These are phyloP conservation scores for Chlorocebus sabaeus DNA, from an alignment of 2,113 vertebrate genomes.

Conservation along the genomic window DNA sequence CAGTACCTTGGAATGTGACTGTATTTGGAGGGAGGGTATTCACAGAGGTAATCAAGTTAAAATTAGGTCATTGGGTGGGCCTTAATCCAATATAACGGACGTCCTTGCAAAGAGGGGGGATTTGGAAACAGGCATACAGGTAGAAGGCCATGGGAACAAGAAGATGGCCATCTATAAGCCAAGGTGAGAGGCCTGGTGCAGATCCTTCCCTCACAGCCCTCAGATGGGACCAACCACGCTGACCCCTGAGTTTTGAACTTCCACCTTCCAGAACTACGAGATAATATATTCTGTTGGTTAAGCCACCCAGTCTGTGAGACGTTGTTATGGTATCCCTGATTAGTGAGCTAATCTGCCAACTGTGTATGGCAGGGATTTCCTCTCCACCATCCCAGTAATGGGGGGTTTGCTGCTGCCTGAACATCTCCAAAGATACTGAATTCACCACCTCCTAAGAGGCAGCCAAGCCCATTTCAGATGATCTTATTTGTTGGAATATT, in stretches of 20 bases:
- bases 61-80: not conserved
- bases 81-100: not conserved
- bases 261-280: not conserved
- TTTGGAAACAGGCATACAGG: not conserved
- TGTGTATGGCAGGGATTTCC: not conserved
- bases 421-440: not conserved
- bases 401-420: not conserved
- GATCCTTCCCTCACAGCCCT: not conserved
- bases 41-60: not conserved
- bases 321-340: not conserved
- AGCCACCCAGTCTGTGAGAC: not conserved
- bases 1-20: not conserved
- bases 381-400: not conserved
- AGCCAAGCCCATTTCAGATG: not conserved
- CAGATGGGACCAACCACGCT: not conserved
- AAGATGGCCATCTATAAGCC: not conserved
- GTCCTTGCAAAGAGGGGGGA: not conserved
- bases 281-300: not conserved
- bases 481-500: not conserved
- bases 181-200: not conserved
- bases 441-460: not conserved
- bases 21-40: not conserved
- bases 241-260: not conserved
- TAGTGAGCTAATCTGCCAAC: fast-evolving
- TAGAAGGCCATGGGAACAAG: not conserved